These are phyloP conservation scores for Drosophila malerkotliana DNA, from an alignment of 1,140 invertebrate species.

Conservation along the genomic window DNA sequence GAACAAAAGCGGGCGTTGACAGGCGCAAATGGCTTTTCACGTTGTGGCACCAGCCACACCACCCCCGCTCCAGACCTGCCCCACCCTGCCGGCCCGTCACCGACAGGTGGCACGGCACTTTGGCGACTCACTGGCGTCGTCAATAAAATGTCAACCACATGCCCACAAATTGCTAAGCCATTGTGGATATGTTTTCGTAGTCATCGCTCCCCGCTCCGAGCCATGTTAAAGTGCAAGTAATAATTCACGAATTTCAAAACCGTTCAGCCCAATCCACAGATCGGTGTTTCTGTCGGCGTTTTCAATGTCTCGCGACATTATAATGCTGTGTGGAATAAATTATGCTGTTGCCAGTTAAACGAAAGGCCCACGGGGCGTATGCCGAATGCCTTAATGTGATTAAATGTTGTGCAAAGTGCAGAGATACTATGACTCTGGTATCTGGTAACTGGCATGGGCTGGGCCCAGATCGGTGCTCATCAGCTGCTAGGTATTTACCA, in stretches of 20 bases:
- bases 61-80: neutral
- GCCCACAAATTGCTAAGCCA: slow-evolving; percentile 52
- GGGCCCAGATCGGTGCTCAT: slow-evolving; percentile 7
- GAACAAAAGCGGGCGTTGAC: slow-evolving; percentile 76
- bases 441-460: slow-evolving; percentile 20
- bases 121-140: slow-evolving; percentile 69
- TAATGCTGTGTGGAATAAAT: slow-evolving; percentile 77
- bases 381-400: slow-evolving; percentile 73
- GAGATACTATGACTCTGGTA: neutral
- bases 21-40: slow-evolving; percentile 74
- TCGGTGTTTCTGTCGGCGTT: slow-evolving; percentile 23
- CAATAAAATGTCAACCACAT: slow-evolving; percentile 75
- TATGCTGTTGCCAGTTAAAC: slow-evolving; percentile 56
- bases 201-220: slow-evolving; percentile 66
- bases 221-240: slow-evolving; percentile 81
- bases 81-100: slow-evolving; percentile 4
- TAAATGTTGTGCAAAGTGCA: slow-evolving; percentile 80
- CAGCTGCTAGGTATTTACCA: slow-evolving; percentile 26
- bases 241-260: slow-evolving; percentile 79
- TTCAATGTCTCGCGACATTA: slow-evolving; percentile 78
- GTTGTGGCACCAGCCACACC: neutral
- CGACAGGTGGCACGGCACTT: slow-evolving; percentile 61
- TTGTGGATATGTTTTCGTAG: slow-evolving; percentile 67
- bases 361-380: slow-evolving; percentile 59
- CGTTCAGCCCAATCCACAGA: slow-evolving; percentile 40